phyloP scores from a whole-genome alignment of 2,113 vertebrate species.

The Dipodomys merriami region DNA sequence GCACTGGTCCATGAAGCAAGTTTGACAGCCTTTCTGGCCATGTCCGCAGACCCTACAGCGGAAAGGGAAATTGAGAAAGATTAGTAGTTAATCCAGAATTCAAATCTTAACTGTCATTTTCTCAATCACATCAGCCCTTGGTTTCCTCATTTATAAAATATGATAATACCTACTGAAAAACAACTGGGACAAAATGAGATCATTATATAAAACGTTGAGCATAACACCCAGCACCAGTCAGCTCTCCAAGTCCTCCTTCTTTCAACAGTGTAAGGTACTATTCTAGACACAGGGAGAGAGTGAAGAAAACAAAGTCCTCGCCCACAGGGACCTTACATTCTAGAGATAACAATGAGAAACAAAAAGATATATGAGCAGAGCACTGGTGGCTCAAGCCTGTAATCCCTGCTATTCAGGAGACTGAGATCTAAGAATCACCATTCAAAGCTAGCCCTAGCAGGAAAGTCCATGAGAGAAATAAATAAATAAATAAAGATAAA shows the following conservation, averaged over 20 bases:
- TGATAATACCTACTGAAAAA: not conserved
- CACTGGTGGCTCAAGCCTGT: too few species aligned
- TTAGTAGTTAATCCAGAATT: not conserved
- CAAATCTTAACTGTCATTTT: conserved; percentile 11
- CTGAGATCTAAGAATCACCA: too few species aligned
- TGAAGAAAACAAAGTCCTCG: not conserved
- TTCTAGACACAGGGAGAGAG: not conserved
- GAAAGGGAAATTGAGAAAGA: conserved; percentile 25
- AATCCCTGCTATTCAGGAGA: too few species aligned
- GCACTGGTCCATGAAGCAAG: conserved; percentile 88
- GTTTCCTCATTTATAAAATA: not conserved
- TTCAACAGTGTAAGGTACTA: not conserved
- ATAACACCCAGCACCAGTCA: not conserved
- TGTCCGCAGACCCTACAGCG: conserved; percentile 84
- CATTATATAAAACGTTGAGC: not conserved
- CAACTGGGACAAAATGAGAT: not conserved
- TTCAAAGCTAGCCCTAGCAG: too few species aligned
- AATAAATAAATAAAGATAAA: too few species aligned
- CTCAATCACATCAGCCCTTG: not conserved
- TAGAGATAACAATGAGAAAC: not conserved
- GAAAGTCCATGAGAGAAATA: too few species aligned
- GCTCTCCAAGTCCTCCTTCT: not conserved
- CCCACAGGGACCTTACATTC: not conserved
- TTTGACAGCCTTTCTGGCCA: conserved; percentile 91
- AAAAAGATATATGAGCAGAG: not conserved